Base-by-base conservation (phyloP, 2,888 invertebrate species). In the Drosophila neotestacea region DNA sequence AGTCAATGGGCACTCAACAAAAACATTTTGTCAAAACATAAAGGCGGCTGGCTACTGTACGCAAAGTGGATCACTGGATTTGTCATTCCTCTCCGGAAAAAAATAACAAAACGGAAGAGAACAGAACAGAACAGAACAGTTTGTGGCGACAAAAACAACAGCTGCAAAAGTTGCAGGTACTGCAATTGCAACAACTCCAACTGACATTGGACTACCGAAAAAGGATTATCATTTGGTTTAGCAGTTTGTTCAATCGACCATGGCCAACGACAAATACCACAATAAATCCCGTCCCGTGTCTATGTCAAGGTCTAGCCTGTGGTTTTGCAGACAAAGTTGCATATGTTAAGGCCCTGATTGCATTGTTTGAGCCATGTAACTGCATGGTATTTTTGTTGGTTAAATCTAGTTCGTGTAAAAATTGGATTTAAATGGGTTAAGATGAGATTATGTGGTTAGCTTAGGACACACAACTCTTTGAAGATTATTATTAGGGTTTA, bases 1-100 rank as follows among this genome's bases (percentile, higher is more conserved):
- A 84, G 83, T 86, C 83, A 84, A 86, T 86, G 83, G 77, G 83
- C 83, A 84, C 83, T 84, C 87, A 77, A 75, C 85, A 86, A 86
- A 84, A 84, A 84, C 87, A 86, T 84, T 84, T 86, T 84, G 83
- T 75, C 80, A 84, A 86, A 84, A 84, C 87, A 84, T 75, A 77
- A 77, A 77, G 83, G 85, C 83, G 71, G 71, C 80, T 70, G 81
- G 81, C 83, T 75, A 71, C 87, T 81, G 85, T 84, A 81, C 82
- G 80, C 85, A 84, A 84, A 86, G 87, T 86, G 83, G 83, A 84
- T 84, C 83, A 84, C 73, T 81, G 77, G 77, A 84, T 84, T 84
- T 86, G 80, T 72, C 55, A 22, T 52, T 38, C 7, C 44, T 42
- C 16, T 39, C 56, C 10, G 13, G 5, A 28, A 42, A 60, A 42